These are phyloP conservation scores for Pollachius pollachius DNA, from an alignment of 2,113 vertebrate genomes.

Conservation along the genomic window DNA sequence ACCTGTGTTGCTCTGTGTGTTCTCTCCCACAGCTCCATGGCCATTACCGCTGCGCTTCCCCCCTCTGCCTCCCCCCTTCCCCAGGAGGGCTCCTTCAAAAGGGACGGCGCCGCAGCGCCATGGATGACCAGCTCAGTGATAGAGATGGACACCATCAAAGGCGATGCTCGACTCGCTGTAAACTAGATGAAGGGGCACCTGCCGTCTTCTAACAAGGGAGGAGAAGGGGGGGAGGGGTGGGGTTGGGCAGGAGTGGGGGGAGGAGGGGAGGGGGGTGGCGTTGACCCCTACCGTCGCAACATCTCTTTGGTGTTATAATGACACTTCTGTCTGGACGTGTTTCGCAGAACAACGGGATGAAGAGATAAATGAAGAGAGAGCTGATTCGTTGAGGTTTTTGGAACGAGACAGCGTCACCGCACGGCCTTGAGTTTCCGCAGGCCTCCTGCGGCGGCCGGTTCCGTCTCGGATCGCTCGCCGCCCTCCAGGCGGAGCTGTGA, in stretches of 20 bases:
- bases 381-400: not conserved
- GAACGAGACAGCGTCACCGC: constrained; percentile 4
- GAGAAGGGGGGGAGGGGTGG: not conserved
- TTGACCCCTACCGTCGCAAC: not conserved
- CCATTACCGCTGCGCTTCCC: constrained; percentile 17
- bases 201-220: constrained; percentile 10
- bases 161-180: constrained; percentile 30
- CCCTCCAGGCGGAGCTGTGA: constrained; percentile 63
- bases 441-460: constrained; percentile 32
- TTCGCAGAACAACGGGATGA: not conserved
- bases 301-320: constrained; percentile 3
- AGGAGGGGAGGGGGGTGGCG: not conserved
- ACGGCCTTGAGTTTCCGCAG: not conserved
- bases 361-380: constrained; percentile 10
- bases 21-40: constrained; percentile 52
- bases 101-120: constrained; percentile 26
- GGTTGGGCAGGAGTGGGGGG: not conserved
- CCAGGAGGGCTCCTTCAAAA: constrained; percentile 42
- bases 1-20: constrained; percentile 51
- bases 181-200: constrained; percentile 46
- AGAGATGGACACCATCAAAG: constrained; percentile 44
- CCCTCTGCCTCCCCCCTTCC: constrained; percentile 25
- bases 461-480: not conserved
- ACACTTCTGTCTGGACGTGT: too few relatives aligned
- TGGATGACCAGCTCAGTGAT: constrained; percentile 48